Percentiles rank a stretch among this genome's conserved stretches.
phyloP scores from a whole-genome alignment of 2,888 invertebrate genomes.

The Aspidapion aeneum region DNA sequence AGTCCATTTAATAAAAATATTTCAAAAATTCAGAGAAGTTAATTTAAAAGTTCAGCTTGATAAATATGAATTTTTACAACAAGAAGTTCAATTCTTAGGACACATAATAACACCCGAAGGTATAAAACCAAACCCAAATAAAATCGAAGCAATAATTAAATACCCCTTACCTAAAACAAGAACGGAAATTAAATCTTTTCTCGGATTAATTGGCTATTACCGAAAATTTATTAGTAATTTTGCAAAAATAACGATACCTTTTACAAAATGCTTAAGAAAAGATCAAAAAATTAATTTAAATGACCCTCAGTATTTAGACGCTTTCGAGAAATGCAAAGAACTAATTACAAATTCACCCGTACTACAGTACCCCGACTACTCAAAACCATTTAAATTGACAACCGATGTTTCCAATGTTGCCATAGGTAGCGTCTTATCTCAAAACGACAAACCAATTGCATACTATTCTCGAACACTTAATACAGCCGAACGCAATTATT shows the following conservation, averaged over 20 bases:
- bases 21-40: no score
- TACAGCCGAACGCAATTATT: conserved; percentile 16
- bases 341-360: conserved; percentile 25
- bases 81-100: conserved; percentile 22
- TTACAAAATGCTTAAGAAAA: no score
- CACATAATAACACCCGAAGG: conserved; percentile 28
- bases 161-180: no score
- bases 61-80: conserved; percentile 23
- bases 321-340: conserved; percentile 27
- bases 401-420: conserved; percentile 16
- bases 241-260: no score
- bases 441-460: conserved; percentile 14
- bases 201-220: conserved; percentile 25
- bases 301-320: conserved; percentile 9
- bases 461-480: conserved; percentile 20
- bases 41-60: no score
- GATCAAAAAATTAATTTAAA: no score
- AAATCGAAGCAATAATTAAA: conserved; percentile 24
- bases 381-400: conserved; percentile 16
- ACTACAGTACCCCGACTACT: conserved; percentile 23
- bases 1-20: conserved; percentile 21
- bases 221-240: conserved; percentile 24
- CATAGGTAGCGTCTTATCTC: conserved; percentile 9
- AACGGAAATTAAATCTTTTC: no score
- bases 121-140: conserved; percentile 23